A percentile compares a stretch with the other conserved stretches of the same genome.
phyloP scores from a whole-genome alignment of 2,888 invertebrate genomes.

The Hirtodrosophila histrioides region DNA sequence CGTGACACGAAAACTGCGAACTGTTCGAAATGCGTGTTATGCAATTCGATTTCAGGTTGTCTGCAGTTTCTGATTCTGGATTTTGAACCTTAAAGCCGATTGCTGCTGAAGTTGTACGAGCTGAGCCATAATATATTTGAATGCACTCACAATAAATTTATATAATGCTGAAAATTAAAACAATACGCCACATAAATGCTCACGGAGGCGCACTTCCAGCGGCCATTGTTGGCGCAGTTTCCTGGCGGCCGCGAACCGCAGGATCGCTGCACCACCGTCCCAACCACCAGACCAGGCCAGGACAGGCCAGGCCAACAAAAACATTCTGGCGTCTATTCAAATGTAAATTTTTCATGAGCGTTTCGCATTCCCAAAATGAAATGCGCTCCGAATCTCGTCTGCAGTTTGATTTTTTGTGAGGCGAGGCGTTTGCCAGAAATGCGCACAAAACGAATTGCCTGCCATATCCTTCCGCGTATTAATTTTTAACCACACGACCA shows the following conservation, averaged over 20 bases:
- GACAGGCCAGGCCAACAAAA: slow-evolving; percentile 3
- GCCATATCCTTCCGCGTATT: slow-evolving; percentile 80
- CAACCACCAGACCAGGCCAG: neutral
- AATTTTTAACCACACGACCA: slow-evolving; percentile 74
- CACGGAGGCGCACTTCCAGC: slow-evolving; percentile 74
- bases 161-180: slow-evolving; percentile 72
- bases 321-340: slow-evolving; percentile 66
- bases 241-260: slow-evolving; percentile 52
- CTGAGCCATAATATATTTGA: slow-evolving; percentile 15
- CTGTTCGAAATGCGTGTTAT: slow-evolving; percentile 42
- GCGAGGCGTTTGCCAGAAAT: slow-evolving; percentile 41
- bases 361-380: slow-evolving; percentile 43
- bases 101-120: neutral
- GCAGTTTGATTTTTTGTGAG: slow-evolving; percentile 47
- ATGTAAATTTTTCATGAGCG: slow-evolving; percentile 76
- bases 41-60: slow-evolving; percentile 30
- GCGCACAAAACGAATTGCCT: slow-evolving; percentile 75
- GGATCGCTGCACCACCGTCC: slow-evolving; percentile 50
- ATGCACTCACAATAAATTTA: slow-evolving; percentile 25
- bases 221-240: slow-evolving; percentile 68
- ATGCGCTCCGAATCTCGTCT: slow-evolving; percentile 48
- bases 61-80: neutral
- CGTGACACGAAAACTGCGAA: slow-evolving; percentile 65
- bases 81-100: slow-evolving; percentile 35
- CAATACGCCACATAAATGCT: slow-evolving; percentile 78